Percentiles rank a stretch among this genome's conserved stretches.
Evolutionary conservation across 2,113 vertebrate genomes (phyloP).

Genomic region (Laticauda colubrina): DNA sequence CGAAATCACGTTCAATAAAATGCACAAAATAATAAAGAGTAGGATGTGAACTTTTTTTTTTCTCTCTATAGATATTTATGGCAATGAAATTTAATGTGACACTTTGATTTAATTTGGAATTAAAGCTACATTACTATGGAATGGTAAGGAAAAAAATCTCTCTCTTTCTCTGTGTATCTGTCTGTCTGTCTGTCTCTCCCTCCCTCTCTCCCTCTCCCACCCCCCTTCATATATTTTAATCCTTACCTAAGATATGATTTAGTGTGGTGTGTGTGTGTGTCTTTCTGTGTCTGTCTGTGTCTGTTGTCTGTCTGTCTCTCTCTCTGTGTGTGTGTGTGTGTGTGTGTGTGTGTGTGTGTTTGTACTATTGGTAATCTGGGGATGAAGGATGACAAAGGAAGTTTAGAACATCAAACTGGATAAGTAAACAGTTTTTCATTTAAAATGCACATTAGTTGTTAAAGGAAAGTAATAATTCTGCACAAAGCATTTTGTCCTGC

Average conservation of each 20-base stretch:
- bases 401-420: constrained; percentile 13
- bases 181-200: no score
- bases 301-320: no score
- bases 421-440: background rate
- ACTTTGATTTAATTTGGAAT: background rate
- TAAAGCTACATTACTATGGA: background rate
- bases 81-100: background rate
- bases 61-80: background rate
- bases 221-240: background rate
- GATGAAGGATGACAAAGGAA: background rate
- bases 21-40: background rate
- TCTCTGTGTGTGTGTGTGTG: background rate
- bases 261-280: background rate
- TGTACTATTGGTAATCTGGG: background rate
- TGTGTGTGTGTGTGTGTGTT: background rate
- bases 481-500: background rate
- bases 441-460: background rate
- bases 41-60: background rate
- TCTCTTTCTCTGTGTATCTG: background rate
- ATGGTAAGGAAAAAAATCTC: background rate
- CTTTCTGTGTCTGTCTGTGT: no score
- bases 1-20: background rate
- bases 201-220: no score
- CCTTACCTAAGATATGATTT: background rate
- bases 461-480: background rate